Evolutionary conservation across 2,113 vertebrate genomes (phyloP).

Genomic region (Ptyas mucosa): DNA sequence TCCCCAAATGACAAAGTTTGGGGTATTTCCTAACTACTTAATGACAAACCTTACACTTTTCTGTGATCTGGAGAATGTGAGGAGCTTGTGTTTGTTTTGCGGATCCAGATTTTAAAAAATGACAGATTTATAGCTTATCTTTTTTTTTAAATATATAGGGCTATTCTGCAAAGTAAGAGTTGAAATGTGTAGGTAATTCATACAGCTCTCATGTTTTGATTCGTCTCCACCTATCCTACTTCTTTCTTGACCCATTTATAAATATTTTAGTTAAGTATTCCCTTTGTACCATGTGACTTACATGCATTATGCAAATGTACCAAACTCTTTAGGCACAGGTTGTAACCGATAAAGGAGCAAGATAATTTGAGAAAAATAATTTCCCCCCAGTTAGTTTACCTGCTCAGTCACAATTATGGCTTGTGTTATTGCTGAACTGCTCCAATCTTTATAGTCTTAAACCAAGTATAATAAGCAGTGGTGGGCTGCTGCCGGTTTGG

Average conservation of each 20-base stretch:
- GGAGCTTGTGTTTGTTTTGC: constrained; percentile 22
- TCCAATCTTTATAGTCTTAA: background rate
- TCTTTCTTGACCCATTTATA: background rate
- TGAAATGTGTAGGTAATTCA: background rate
- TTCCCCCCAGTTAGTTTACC: background rate
- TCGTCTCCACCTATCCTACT: background rate
- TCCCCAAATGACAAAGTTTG: constrained; percentile 56
- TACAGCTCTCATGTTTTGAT: background rate
- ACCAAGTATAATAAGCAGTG: background rate
- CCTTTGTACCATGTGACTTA: background rate
- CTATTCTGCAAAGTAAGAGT: background rate
- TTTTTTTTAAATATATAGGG: too few species aligned
- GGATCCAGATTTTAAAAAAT: background rate
- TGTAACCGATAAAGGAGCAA: background rate
- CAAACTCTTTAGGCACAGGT: background rate
- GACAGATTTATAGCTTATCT: background rate
- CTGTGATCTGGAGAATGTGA: constrained; percentile 60
- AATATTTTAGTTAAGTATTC: background rate
- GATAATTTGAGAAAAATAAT: background rate
- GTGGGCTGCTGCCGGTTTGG: too few species aligned
- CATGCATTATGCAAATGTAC: background rate
- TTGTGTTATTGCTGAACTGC: background rate
- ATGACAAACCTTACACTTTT: constrained; percentile 26
- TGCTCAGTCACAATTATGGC: background rate
- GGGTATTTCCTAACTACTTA: constrained; percentile 41